A percentile compares a stretch with the other conserved stretches of the same genome.
Evolutionary conservation across 2,888 invertebrate genomes (phyloP).

Genomic region (Anorthoa munda): DNA sequence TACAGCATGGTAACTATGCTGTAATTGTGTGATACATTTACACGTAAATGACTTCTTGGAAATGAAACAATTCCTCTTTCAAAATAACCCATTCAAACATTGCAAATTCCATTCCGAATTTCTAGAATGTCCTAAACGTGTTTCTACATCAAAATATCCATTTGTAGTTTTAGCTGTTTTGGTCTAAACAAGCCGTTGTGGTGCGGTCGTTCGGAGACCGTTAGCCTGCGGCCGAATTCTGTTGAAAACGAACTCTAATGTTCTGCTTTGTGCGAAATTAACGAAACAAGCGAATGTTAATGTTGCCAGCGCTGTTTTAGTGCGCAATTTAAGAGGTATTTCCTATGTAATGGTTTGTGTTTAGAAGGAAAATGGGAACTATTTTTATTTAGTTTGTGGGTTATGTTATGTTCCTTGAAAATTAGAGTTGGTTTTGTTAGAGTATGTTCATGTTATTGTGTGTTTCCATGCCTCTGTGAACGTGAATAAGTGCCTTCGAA

Average conservation of each 20-base stretch:
- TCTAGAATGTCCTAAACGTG: slow-evolving; percentile 50
- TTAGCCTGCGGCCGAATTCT: slow-evolving; percentile 81
- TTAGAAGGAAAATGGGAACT: slow-evolving; percentile 40
- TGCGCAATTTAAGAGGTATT: slow-evolving; percentile 65
- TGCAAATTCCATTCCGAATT: slow-evolving; percentile 29
- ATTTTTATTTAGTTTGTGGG: slow-evolving; percentile 61
- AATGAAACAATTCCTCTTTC: slow-evolving; percentile 3
- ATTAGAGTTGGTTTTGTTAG: slow-evolving; percentile 16
- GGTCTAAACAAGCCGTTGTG: slow-evolving; percentile 75
- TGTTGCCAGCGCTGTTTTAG: slow-evolving; percentile 61
- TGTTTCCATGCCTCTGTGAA: background rate
- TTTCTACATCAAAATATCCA: slow-evolving; percentile 74
- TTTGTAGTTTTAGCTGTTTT: slow-evolving; percentile 74
- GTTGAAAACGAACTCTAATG: slow-evolving; percentile 77
- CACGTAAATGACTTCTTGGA: background rate
- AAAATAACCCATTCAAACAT: slow-evolving; percentile 15
- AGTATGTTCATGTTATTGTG: slow-evolving; percentile 26
- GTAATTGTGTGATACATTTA: too few species aligned
- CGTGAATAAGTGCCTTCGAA: background rate
- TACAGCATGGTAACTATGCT: background rate
- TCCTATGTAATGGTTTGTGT: slow-evolving; percentile 56
- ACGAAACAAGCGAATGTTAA: slow-evolving; percentile 78
- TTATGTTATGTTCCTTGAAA: slow-evolving; percentile 32
- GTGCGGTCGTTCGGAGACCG: slow-evolving; percentile 81
- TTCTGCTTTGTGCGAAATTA: slow-evolving; percentile 79